Conservation (phyloP, 2,113 vertebrate genomes). For the Rallus limicola region DNA sequence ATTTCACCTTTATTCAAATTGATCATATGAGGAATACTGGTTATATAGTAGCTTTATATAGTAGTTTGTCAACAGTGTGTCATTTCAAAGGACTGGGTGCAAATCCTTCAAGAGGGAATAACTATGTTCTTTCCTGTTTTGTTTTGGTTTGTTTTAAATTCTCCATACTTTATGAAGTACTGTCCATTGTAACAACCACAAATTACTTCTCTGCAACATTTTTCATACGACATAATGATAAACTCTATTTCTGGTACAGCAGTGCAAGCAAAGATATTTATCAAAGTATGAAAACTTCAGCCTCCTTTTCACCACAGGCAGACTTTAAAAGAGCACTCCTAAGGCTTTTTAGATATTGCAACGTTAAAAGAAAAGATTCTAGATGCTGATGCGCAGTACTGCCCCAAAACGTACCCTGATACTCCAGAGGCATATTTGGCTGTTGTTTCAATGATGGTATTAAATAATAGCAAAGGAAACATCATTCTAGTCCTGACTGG, state of each 20-base stretch:
- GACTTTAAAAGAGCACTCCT: background rate
- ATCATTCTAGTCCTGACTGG: background rate
- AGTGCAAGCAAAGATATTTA: background rate
- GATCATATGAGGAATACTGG: background rate
- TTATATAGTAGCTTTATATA: background rate
- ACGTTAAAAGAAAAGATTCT: background rate
- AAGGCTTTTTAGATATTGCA: background rate
- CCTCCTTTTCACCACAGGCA: background rate
- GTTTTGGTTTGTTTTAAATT: background rate
- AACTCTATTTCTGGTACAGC: background rate
- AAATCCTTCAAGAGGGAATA: background rate
- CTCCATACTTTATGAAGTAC: background rate
- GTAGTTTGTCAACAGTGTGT: background rate
- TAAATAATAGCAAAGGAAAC: background rate
- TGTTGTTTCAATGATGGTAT: background rate
- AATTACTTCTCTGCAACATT: background rate
- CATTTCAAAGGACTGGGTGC: background rate
- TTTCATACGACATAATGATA: background rate
- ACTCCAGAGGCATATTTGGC: background rate
- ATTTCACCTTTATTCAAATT: slow-evolving; percentile 7
- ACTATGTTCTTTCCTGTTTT: background rate
- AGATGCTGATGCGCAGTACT: background rate
- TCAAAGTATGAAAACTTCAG: background rate
- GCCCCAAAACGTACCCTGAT: background rate
- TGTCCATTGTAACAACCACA: background rate